phyloP scores from a whole-genome alignment of 2,797 vertebrate genomes.

The Mormyrus proboscirostris region DNA sequence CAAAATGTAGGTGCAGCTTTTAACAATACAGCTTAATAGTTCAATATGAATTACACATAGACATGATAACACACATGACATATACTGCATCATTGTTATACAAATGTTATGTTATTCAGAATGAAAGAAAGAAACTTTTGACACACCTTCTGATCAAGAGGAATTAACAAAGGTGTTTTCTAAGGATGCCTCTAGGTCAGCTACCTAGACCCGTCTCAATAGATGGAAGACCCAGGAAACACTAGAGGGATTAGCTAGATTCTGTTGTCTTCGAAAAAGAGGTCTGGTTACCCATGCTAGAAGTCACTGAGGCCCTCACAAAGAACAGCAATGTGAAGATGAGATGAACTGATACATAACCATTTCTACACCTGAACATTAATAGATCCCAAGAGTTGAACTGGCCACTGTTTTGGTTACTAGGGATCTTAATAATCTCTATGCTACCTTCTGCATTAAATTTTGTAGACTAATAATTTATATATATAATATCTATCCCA shows the following conservation, averaged over 20 bases:
- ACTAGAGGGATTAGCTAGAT: not conserved
- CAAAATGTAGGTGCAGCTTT: not conserved
- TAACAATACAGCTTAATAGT: not conserved
- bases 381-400: not conserved
- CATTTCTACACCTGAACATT: not conserved
- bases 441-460: not conserved
- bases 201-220: not conserved
- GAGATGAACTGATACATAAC: not conserved
- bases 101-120: not conserved
- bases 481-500: not conserved
- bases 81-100: not conserved
- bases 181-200: not conserved
- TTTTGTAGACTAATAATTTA: not conserved
- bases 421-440: not conserved
- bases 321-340: not conserved
- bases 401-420: not conserved
- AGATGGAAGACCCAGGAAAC: not conserved
- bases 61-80: not conserved
- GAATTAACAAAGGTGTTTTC: not conserved
- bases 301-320: not conserved
- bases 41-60: not conserved
- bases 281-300: not conserved
- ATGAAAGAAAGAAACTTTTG: not conserved
- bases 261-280: not conserved
- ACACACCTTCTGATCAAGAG: not conserved